These are phyloP conservation scores for Escarpia spicata DNA, from an alignment of 2,888 invertebrate species.

Conservation along the genomic window DNA sequence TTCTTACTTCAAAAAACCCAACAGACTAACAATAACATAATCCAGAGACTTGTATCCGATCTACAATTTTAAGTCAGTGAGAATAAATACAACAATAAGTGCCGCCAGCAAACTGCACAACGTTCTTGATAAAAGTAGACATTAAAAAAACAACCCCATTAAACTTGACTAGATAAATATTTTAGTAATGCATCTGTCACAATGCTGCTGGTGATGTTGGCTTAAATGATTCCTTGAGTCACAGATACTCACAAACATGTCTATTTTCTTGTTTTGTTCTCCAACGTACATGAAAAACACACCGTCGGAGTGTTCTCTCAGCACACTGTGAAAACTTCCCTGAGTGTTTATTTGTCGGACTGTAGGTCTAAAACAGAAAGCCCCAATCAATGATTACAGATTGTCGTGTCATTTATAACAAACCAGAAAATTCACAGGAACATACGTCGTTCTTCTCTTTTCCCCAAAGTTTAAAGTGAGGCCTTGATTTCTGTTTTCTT, in stretches of 20 bases:
- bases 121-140: no score
- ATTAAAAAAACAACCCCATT: not conserved
- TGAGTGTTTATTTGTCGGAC: constrained; percentile 82
- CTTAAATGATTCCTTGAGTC: not conserved
- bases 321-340: constrained; percentile 81
- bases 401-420: not conserved
- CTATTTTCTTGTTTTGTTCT: constrained; percentile 55
- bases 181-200: not conserved
- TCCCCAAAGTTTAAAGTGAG: no score
- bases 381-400: not conserved
- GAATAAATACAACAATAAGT: no score
- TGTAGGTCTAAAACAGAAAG: constrained; percentile 71
- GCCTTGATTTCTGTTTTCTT: no score
- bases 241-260: constrained; percentile 32
- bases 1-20: no score
- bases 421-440: not conserved
- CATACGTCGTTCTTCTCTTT: no score
- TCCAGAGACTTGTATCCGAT: no score
- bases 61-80: no score
- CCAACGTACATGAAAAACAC: constrained; percentile 91
- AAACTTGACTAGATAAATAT: not conserved
- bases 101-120: no score
- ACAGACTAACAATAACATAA: no score
- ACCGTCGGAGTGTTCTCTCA: constrained; percentile 73
- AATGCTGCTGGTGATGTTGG: not conserved